These are phyloP conservation scores for Borostomias antarcticus DNA, from an alignment of 2,797 vertebrate genomes.

Conservation along the genomic window DNA sequence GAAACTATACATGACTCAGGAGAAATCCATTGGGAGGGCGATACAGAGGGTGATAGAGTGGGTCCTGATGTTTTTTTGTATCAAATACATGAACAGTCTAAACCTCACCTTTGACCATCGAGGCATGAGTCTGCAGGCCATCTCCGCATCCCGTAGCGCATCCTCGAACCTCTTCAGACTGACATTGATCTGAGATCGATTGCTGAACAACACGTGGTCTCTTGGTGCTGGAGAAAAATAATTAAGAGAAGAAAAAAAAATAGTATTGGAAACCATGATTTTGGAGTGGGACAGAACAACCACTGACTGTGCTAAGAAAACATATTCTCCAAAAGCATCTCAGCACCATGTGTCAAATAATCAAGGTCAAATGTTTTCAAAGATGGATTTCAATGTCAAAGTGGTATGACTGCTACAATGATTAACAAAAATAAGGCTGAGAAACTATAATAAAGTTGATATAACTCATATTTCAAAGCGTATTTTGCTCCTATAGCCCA, in stretches of 20 bases:
- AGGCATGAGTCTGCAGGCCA: slow-evolving; percentile 85
- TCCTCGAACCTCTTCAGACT: slow-evolving; percentile 82
- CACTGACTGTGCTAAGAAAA: too few relatives aligned
- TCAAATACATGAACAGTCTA: background rate
- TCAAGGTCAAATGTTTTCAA: background rate
- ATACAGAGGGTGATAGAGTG: background rate
- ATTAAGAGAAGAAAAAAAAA: too few relatives aligned
- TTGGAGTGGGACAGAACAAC: background rate
- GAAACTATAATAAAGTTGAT: too few relatives aligned
- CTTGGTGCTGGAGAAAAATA: slow-evolving; percentile 76
- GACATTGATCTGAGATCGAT: slow-evolving; percentile 89
- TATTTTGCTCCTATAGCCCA: too few relatives aligned
- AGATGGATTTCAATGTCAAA: too few relatives aligned
- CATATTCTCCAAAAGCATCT: background rate
- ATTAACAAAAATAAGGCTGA: too few relatives aligned
- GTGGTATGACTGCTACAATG: too few relatives aligned
- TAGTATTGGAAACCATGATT: too few relatives aligned
- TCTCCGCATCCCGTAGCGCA: slow-evolving; percentile 84
- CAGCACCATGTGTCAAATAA: background rate
- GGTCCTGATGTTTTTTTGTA: too few relatives aligned
- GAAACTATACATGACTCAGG: background rate
- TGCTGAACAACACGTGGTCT: slow-evolving; percentile 89
- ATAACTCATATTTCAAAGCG: too few relatives aligned
- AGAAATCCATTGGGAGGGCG: background rate
- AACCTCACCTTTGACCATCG: slow-evolving; percentile 86